phyloP scores from a whole-genome alignment of 2,888 invertebrate genomes.

The Drosophila neotestacea region DNA sequence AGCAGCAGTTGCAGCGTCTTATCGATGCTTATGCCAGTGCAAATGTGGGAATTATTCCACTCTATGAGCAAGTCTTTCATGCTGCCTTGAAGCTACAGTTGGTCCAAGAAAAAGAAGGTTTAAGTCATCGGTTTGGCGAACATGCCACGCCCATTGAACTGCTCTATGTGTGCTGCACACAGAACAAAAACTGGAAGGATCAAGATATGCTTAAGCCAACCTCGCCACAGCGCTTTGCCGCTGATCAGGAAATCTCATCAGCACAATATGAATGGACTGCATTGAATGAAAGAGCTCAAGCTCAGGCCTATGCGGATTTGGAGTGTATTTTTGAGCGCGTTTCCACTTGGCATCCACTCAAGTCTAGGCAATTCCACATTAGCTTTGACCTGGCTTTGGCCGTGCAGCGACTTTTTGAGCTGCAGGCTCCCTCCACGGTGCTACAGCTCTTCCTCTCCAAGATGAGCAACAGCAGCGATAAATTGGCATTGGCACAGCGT shows the following conservation, averaged over 20 bases:
- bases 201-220: constrained; percentile 68
- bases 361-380: constrained; percentile 84
- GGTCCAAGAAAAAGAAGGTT: constrained; percentile 69
- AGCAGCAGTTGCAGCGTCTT: constrained; percentile 74
- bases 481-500: constrained; percentile 78
- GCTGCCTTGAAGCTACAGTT: constrained; percentile 75
- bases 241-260: constrained; percentile 86
- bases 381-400: constrained; percentile 83
- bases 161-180: constrained; percentile 80
- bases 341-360: constrained; percentile 83
- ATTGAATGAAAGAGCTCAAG: constrained; percentile 86
- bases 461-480: constrained; percentile 80
- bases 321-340: constrained; percentile 82
- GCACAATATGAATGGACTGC: constrained; percentile 91
- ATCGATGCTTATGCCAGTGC: constrained; percentile 67
- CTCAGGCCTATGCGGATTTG: constrained; percentile 84
- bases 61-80: constrained; percentile 82
- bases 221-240: constrained; percentile 81
- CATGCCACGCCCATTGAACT: constrained; percentile 82
- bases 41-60: constrained; percentile 65
- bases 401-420: constrained; percentile 78
- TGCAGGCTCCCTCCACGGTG: constrained; percentile 83
- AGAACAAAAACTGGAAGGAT: constrained; percentile 83
- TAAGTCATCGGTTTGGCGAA: constrained; percentile 59
- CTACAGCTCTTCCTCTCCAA: constrained; percentile 83